These are phyloP conservation scores for Acanthurus lineatus DNA, from an alignment of 2,797 vertebrate species.

Conservation along the genomic window DNA sequence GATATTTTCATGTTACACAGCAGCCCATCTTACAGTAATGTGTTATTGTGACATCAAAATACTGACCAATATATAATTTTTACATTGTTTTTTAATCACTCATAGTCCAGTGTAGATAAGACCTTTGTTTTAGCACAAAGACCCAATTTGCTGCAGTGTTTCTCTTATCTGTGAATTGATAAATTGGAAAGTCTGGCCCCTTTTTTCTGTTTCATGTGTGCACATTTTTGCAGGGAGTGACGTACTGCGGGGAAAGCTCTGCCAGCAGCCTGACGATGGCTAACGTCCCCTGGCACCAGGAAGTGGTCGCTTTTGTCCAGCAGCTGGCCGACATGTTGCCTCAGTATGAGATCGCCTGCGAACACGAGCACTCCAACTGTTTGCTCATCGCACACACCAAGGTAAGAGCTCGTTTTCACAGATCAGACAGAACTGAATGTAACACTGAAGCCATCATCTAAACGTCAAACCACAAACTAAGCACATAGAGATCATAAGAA, in stretches of 20 bases:
- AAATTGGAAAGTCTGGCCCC: background rate
- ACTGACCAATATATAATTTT: too few species aligned
- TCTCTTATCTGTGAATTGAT: background rate
- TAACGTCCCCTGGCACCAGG: slow-evolving; percentile 96
- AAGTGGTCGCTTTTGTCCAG: slow-evolving; percentile 90
- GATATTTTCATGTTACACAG: too few species aligned
- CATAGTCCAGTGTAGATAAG: too few species aligned
- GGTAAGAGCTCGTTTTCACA: slow-evolving; percentile 78
- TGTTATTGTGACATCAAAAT: too few species aligned
- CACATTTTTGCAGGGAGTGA: slow-evolving; percentile 88
- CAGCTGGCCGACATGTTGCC: slow-evolving; percentile 90
- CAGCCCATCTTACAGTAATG: too few species aligned
- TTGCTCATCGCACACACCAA: slow-evolving; percentile 92
- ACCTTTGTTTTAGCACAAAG: too few species aligned
- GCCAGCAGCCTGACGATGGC: slow-evolving; percentile 97
- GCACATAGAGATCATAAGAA: too few species aligned
- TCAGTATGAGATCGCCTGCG: slow-evolving; percentile 91
- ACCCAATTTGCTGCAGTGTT: background rate
- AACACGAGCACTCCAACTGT: slow-evolving; percentile 96
- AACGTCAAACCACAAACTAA: too few species aligned
- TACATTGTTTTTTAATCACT: too few species aligned
- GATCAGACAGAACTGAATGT: background rate
- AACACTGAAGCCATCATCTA: background rate
- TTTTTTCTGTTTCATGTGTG: background rate
- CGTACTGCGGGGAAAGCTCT: slow-evolving; percentile 94